Evolutionary conservation across 2,888 invertebrate genomes (phyloP).

Genomic region (Drosophila macrospina): DNA sequence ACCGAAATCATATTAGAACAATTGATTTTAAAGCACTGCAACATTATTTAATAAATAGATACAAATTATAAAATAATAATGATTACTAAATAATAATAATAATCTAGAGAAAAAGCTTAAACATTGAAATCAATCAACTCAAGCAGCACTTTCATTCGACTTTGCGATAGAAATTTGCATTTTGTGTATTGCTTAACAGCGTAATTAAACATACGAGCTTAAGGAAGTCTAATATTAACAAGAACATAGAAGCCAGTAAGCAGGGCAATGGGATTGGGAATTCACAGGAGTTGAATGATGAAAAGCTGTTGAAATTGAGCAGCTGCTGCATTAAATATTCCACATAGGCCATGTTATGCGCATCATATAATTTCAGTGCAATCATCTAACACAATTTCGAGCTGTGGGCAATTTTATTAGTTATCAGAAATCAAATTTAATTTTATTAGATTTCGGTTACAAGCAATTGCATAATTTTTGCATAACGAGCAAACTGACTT

Average conservation of each 20-base stretch:
- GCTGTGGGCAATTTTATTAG: slow-evolving; percentile 14
- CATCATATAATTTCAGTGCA: slow-evolving; percentile 23
- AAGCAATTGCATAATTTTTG: slow-evolving; percentile 39
- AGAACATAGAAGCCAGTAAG: no score
- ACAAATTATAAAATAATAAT: neutral
- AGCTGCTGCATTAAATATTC: slow-evolving; percentile 25
- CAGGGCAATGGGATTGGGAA: neutral
- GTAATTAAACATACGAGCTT: no score
- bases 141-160: no score
- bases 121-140: neutral
- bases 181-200: no score
- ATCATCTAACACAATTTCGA: slow-evolving; percentile 22
- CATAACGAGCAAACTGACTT: slow-evolving; percentile 37
- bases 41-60: neutral
- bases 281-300: neutral
- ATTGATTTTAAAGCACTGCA: no score
- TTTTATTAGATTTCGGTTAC: slow-evolving; percentile 27
- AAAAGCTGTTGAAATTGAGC: slow-evolving; percentile 10
- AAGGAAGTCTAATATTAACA: neutral
- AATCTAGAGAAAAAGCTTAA: neutral
- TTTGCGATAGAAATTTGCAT: no score
- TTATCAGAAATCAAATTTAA: slow-evolving; percentile 32
- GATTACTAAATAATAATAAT: neutral
- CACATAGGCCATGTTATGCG: slow-evolving; percentile 26
- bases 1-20: no score